phyloP scores from a whole-genome alignment of 2,113 vertebrate genomes.

The Leiothrix lutea region DNA sequence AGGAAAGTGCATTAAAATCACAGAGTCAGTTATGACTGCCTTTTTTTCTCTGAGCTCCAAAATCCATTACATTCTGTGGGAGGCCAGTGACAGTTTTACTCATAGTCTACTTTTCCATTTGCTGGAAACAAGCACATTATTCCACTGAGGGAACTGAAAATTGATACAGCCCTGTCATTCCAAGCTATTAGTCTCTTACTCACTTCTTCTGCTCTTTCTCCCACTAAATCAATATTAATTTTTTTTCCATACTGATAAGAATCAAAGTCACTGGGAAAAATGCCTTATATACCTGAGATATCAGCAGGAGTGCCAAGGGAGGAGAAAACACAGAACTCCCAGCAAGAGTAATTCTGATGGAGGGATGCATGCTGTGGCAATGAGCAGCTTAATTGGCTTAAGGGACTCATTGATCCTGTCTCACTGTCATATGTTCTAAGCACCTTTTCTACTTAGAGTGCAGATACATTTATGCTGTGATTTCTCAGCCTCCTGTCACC shows the following conservation, averaged over 20 bases:
- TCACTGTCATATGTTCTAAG: not conserved
- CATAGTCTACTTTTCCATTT: not conserved
- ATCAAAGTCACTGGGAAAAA: not conserved
- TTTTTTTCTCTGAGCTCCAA: not conserved
- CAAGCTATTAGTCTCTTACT: not conserved
- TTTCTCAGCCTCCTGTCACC: not conserved
- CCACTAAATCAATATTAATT: conserved; percentile 21
- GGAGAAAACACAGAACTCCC: not conserved
- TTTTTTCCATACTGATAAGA: not conserved
- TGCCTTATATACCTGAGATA: not conserved
- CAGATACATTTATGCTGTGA: not conserved
- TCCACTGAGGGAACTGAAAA: conserved; percentile 6
- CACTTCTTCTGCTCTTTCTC: not conserved
- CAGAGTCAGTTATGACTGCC: not conserved
- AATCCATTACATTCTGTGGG: not conserved
- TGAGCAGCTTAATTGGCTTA: not conserved
- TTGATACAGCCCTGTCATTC: not conserved
- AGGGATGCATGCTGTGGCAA: not conserved
- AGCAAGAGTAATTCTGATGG: not conserved
- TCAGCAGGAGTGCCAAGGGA: not conserved
- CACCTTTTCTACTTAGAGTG: not conserved
- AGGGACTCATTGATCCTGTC: not conserved
- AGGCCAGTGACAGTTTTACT: conserved; percentile 34
- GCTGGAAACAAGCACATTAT: not conserved
- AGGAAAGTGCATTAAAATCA: conserved; percentile 4